Base-by-base conservation (phyloP, 2,888 invertebrate genomes). In the Archips crataeganus region DNA sequence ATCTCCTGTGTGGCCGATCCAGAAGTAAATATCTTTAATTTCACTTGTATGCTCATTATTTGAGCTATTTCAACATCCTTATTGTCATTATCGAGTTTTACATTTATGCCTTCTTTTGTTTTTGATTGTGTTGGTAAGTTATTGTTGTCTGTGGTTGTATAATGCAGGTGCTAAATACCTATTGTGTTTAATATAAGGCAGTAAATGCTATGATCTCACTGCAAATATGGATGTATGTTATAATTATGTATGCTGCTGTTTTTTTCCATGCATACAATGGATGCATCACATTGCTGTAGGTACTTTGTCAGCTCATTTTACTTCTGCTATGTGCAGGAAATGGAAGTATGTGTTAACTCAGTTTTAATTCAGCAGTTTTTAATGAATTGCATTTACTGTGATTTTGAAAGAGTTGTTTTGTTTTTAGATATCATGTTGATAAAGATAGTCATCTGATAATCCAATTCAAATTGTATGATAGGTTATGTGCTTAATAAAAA, bases 1-100 rank as follows among this genome's bases (percentile, higher is more conserved):
- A 74, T 74, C 36, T 74, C 64, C 70, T 74, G 74, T 70, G 65
- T 70, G 10, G 60, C 42, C n/a, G 11, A 65, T 64, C 64, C 59
- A n/a, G 74, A 74, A 65, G 74, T 74, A 65, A 61, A 45, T 51
- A 64, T 4, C 49, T 57, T 39, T 49, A 11, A 63, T 63, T 59
- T 63, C 3, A 13, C 42, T 64, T n/a, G 60, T 15, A 3, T 60
- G 4, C 59, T 3, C 51, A 13, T 54, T 23, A 15, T 4, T 9
- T 8, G 15, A 6, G 15, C 15, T 4, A 32, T 42, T 42, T 51
- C 1, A 13, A 11, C 8, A 54, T 66, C 5, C 11, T 13, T 13
- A 9, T 49, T 47, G 51, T 57, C 10, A 2, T 11, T 10, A 57
- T 10, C 6, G 2, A 57, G 23, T 10, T 57, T 57, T 32, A 57